Conservation (phyloP, 1,140 invertebrate species). For the Linepithema humile region DNA sequence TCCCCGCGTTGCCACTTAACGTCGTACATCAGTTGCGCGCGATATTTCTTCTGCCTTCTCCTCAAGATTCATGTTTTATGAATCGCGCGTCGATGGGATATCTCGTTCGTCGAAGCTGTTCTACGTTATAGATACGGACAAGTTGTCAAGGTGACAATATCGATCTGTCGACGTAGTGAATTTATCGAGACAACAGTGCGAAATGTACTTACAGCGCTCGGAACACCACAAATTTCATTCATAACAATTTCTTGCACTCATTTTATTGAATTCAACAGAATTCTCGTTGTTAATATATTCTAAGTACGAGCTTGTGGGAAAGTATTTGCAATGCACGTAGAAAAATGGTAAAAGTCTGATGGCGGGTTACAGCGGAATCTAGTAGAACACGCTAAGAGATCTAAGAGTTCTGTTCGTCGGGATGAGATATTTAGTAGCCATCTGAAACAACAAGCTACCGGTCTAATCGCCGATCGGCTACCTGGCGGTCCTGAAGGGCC, state of each 20-base stretch:
- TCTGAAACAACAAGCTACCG: slow-evolving; percentile 79
- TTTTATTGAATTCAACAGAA: not conserved
- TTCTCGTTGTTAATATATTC: not conserved
- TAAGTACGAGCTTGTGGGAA: not conserved
- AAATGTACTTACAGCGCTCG: not conserved
- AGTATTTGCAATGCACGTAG: not conserved
- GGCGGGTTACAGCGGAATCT: not conserved
- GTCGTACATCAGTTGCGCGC: not conserved
- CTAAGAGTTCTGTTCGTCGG: slow-evolving; percentile 48
- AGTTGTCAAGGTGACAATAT: slow-evolving; percentile 36
- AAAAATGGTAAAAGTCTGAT: not conserved
- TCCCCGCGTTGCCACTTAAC: not conserved
- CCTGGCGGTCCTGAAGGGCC: slow-evolving; percentile 55
- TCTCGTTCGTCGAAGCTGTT: slow-evolving; percentile 21
- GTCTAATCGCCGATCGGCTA: slow-evolving; percentile 80
- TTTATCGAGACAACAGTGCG: not conserved
- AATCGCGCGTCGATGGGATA: slow-evolving; percentile 27
- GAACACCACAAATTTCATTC: not conserved
- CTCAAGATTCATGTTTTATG: slow-evolving; percentile 53
- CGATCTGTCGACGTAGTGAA: slow-evolving; percentile 22
- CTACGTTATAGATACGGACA: slow-evolving; percentile 33
- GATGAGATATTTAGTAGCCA: slow-evolving; percentile 79
- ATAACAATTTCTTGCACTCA: not conserved
- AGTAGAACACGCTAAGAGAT: slow-evolving; percentile 36
- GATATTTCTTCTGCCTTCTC: slow-evolving; percentile 1